Evolutionary conservation across 2,113 vertebrate genomes (phyloP), one percentile per base, ranked within the genome.

Genomic region (Larimichthys polyactis): DNA sequence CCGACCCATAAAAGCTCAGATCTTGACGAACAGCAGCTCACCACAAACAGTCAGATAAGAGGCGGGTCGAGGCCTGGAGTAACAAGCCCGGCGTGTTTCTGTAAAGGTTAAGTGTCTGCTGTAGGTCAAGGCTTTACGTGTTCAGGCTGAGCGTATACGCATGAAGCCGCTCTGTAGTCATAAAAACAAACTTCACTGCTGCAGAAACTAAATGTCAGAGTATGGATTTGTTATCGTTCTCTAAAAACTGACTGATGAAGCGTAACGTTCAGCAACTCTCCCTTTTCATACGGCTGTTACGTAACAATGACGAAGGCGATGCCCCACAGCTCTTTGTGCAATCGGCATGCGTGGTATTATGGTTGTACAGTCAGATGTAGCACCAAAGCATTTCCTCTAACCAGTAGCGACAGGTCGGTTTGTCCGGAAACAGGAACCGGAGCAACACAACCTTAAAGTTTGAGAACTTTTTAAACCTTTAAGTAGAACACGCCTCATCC

Each of bases 41-140:
- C 63, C 9, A 52, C 77, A 85, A 83, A 49, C 32, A 64, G 76
- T 2, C 74, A 58, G 86, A 84, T 83, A 86, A 75, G 20, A 64
- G 52, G 15, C 2, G 10, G 71, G 62, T 74, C 77, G 55, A 29
- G 46, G 67, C 54, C 32, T 11, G 36, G 58, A 75, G 82, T 67
- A 24, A 7, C 36, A n/a, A 20, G 60, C 24, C 72, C 24, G 46
- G 12, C 55, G 9, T 43, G 63, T 46, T 22, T 46, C 55, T 62
- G 66, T 59, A 44, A 49, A 64, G 76, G 82, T 87, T 19, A 48
- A 75, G 75, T 78, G 77, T 62, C 51, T 19, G 75, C 78, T 83
- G 83, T 40, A 69, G 68, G 71, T 82, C 81, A 62, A 24, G 78
- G 24, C 66, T 70, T 51, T 49, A 62, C 36, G 15, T 75, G 62